A percentile compares a stretch with the other conserved stretches of the same genome.
Conservation (phyloP, 2,797 vertebrate species). For the Agapornis canus region DNA sequence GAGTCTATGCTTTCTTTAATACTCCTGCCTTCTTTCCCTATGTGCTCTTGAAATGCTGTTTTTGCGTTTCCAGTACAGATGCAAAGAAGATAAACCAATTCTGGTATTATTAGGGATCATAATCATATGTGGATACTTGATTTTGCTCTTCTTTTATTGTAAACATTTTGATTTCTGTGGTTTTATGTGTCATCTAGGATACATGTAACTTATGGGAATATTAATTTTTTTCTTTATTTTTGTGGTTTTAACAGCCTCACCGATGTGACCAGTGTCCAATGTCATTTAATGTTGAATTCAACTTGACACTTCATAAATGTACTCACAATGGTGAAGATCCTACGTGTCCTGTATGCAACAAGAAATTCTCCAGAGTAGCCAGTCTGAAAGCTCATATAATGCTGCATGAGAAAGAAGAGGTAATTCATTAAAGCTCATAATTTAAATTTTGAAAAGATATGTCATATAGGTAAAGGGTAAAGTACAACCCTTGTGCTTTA, state of each 20-base stretch:
- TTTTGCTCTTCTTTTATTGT: background rate
- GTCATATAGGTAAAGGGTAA: background rate
- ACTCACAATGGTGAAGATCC: slow-evolving; percentile 91
- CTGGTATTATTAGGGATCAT: background rate
- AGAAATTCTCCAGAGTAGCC: slow-evolving; percentile 94
- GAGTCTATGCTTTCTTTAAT: background rate
- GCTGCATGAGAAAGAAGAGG: slow-evolving; percentile 98
- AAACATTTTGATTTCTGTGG: background rate
- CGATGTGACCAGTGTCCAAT: slow-evolving; percentile 94
- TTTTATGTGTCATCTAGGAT: background rate
- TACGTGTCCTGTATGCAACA: slow-evolving; percentile 92
- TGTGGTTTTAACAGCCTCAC: slow-evolving; percentile 85
- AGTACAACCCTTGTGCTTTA: background rate
- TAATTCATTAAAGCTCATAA: slow-evolving; percentile 53
- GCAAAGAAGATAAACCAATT: background rate
- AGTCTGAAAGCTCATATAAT: slow-evolving; percentile 97
- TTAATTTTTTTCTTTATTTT: slow-evolving; percentile 51
- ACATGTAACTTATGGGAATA: background rate
- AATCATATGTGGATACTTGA: background rate
- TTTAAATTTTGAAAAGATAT: background rate
- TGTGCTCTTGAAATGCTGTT: background rate
- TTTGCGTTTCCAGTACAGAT: background rate
- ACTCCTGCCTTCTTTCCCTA: background rate
- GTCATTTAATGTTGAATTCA: slow-evolving; percentile 97
- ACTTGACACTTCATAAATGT: slow-evolving; percentile 94